Evolutionary conservation across 2,113 vertebrate species (phyloP).

Genomic region (Mesocricetus auratus): DNA sequence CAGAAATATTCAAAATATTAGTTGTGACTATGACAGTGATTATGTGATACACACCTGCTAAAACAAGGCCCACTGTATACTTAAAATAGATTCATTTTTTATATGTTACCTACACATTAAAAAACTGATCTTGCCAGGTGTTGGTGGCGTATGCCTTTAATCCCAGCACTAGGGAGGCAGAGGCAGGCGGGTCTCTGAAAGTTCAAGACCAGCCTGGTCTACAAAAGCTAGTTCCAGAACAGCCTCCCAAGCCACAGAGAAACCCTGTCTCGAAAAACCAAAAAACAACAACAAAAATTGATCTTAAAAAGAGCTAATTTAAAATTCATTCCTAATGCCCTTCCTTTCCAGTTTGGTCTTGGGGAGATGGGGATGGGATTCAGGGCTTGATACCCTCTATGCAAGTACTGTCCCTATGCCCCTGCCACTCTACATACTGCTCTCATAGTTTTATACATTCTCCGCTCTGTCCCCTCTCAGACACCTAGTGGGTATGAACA

Average conservation of each 20-base stretch:
- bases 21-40: neutral
- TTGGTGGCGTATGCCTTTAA: too few relatives aligned
- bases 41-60: neutral
- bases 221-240: too few relatives aligned
- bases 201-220: too few relatives aligned
- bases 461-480: neutral
- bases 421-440: neutral
- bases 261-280: too few relatives aligned
- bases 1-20: neutral
- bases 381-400: neutral
- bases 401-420: neutral
- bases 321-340: neutral
- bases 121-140: too few relatives aligned
- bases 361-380: neutral
- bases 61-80: neutral
- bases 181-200: too few relatives aligned
- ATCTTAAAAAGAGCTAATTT: neutral
- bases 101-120: neutral
- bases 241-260: too few relatives aligned
- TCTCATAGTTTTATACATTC: neutral
- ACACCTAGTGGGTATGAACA: neutral
- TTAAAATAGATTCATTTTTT: neutral
- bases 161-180: too few relatives aligned
- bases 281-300: too few relatives aligned
- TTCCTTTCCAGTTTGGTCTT: neutral